These are phyloP conservation scores for Acrocephalus scirpaceus DNA, from an alignment of 2,797 vertebrate genomes.

Conservation along the genomic window DNA sequence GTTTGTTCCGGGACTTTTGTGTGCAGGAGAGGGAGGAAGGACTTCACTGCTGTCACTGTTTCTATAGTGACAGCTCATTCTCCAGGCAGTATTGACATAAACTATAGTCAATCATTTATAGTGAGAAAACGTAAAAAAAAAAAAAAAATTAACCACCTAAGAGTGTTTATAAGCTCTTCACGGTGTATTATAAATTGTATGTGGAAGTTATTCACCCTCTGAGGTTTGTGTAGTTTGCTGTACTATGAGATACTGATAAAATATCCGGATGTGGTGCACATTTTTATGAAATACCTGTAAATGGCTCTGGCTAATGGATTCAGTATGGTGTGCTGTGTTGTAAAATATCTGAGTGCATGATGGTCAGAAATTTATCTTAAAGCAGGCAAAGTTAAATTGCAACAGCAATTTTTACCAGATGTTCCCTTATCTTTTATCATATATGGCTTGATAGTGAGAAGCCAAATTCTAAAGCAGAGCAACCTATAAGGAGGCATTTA, in stretches of 20 bases:
- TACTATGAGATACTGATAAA: not conserved
- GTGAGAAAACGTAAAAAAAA: not conserved
- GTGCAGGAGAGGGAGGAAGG: constrained; percentile 32
- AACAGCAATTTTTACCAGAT: not conserved
- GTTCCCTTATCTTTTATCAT: not conserved
- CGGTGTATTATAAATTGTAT: not conserved
- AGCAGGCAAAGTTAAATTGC: not conserved
- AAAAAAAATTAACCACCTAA: not conserved
- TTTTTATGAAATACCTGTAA: not conserved
- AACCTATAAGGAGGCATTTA: not conserved
- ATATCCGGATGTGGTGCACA: not conserved
- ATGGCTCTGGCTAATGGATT: not conserved
- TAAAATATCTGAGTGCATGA: not conserved
- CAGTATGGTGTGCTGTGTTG: not conserved
- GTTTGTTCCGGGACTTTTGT: constrained; percentile 22
- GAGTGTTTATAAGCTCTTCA: constrained; percentile 18
- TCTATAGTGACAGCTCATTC: constrained; percentile 53
- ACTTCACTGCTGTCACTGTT: constrained; percentile 29
- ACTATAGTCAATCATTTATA: not conserved
- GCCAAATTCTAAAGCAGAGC: not conserved
- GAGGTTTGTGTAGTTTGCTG: not conserved
- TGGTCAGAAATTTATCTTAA: not conserved
- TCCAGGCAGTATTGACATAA: not conserved
- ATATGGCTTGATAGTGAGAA: not conserved
- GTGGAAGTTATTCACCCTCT: not conserved